These are phyloP conservation scores for Strigops habroptila DNA, from an alignment of 2,113 vertebrate genomes.

Conservation along the genomic window DNA sequence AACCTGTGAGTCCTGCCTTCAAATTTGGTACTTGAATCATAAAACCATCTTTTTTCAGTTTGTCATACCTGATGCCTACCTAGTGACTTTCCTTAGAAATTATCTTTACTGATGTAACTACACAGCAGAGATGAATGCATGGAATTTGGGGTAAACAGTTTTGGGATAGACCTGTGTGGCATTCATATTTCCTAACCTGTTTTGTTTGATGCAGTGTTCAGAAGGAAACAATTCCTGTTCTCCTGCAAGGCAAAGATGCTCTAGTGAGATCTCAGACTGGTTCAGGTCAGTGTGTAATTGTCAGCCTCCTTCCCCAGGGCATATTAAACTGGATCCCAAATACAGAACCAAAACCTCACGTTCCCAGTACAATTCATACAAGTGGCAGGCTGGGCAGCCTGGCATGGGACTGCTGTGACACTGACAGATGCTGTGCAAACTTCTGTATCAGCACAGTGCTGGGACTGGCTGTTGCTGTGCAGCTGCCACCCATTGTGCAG, in stretches of 20 bases:
- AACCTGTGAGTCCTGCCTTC: background rate
- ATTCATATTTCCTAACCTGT: background rate
- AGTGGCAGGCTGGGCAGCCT: background rate
- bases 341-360: background rate
- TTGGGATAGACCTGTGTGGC: background rate
- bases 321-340: background rate
- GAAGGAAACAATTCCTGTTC: slow-evolving; percentile 84
- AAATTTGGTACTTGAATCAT: background rate
- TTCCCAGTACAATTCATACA: background rate
- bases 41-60: background rate
- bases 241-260: slow-evolving; percentile 87
- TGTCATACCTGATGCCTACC: background rate
- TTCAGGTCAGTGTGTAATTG: slow-evolving; percentile 80
- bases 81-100: background rate
- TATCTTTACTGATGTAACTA: background rate
- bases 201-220: slow-evolving; percentile 80
- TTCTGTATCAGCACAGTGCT: background rate
- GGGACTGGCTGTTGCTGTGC: background rate
- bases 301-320: background rate
- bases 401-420: background rate
- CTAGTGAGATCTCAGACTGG: slow-evolving; percentile 94
- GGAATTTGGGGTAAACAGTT: background rate
- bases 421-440: background rate
- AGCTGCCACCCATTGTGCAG: background rate
- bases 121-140: background rate